phyloP scores from a whole-genome alignment of 2,797 vertebrate species.

The Artibeus jamaicensis region DNA sequence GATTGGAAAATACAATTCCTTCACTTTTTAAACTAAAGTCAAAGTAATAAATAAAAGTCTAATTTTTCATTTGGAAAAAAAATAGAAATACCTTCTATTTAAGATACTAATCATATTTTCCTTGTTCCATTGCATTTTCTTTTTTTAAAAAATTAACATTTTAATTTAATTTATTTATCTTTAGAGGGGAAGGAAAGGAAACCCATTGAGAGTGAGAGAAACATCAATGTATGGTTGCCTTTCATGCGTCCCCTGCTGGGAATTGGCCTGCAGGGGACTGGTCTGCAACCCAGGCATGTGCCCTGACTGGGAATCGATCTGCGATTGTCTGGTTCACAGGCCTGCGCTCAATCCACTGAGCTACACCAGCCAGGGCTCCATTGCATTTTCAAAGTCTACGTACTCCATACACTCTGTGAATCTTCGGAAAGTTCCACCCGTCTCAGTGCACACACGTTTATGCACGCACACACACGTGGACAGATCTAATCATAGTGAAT shows the following conservation, averaged over 20 bases:
- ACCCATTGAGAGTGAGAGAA: no score
- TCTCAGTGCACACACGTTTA: background rate
- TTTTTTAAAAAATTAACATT: no score
- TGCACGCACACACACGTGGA: background rate
- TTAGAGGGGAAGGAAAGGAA: no score
- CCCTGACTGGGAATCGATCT: no score
- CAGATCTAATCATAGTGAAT: background rate
- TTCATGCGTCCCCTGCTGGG: no score
- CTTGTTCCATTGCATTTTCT: background rate
- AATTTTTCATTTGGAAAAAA: background rate
- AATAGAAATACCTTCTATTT: background rate
- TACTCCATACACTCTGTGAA: background rate
- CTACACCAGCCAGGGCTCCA: no score
- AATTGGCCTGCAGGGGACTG: no score
- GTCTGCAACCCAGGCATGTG: no score
- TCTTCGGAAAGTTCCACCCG: background rate
- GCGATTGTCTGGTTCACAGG: no score
- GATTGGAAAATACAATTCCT: background rate
- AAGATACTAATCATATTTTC: background rate
- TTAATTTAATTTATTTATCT: no score
- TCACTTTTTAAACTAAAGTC: background rate
- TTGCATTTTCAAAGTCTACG: background rate
- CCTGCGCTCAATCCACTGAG: no score
- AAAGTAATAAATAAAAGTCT: background rate
- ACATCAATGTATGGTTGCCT: no score